Conservation (phyloP, 1,140 invertebrate genomes). For the Saxidomus purpurata region DNA sequence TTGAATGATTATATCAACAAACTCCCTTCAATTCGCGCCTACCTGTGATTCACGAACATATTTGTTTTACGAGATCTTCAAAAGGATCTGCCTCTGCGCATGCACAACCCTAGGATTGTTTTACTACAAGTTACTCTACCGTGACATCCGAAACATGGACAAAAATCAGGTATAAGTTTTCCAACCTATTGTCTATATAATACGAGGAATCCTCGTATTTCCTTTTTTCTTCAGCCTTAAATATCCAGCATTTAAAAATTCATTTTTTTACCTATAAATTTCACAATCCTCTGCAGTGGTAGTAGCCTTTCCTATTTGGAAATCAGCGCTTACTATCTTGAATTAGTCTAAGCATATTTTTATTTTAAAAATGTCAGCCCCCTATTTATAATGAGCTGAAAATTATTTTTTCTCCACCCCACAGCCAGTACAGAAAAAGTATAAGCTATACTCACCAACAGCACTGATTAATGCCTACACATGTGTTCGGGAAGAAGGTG, state of each 20-base stretch:
- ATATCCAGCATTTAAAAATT: too few relatives aligned
- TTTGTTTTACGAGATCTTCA: too few relatives aligned
- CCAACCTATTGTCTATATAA: too few relatives aligned
- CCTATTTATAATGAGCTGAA: too few relatives aligned
- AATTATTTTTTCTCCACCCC: background rate
- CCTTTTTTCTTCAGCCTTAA: too few relatives aligned
- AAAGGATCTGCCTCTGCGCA: too few relatives aligned
- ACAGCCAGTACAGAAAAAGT: slow-evolving; percentile 8
- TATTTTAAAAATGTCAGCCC: too few relatives aligned
- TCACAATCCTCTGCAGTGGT: background rate
- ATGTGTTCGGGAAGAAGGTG: background rate
- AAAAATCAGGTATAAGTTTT: too few relatives aligned
- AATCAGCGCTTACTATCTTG: background rate
- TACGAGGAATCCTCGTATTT: too few relatives aligned
- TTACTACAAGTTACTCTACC: background rate
- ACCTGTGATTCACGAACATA: too few relatives aligned
- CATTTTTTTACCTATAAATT: background rate
- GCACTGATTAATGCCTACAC: slow-evolving; percentile 40
- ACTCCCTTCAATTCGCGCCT: too few relatives aligned
- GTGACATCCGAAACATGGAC: background rate
- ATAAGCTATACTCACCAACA: slow-evolving; percentile 31
- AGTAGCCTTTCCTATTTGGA: background rate
- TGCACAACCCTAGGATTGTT: background rate
- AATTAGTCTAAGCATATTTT: background rate
- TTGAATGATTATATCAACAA: too few relatives aligned